A percentile compares a stretch with the other conserved stretches of the same genome.
Conservation (phyloP, 2,888 invertebrate genomes). For the Chloromyia formosa region DNA sequence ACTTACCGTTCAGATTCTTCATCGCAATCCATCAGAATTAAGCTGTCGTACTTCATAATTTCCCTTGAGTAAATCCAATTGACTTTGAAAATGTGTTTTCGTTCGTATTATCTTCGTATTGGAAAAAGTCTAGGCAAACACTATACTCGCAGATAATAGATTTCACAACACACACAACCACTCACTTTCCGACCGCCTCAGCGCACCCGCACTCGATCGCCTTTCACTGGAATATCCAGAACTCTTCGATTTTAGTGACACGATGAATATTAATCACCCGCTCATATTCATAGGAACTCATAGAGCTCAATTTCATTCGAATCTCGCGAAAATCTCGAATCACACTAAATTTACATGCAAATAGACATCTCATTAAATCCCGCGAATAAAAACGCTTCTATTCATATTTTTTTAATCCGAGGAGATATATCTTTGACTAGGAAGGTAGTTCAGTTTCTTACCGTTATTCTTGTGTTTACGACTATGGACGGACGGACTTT, state of each 20-base stretch:
- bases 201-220: neutral
- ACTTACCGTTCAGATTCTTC: conserved; percentile 40
- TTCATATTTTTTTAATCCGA: no score
- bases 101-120: neutral
- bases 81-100: neutral
- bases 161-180: neutral
- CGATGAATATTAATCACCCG: neutral
- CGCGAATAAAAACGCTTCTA: neutral
- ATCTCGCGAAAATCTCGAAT: conserved; percentile 16
- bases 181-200: neutral
- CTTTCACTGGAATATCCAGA: conserved; percentile 39
- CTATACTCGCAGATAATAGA: no score
- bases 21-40: conserved; percentile 38
- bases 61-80: neutral
- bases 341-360: conserved; percentile 34
- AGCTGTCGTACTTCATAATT: conserved; percentile 21
- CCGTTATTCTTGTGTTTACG: neutral
- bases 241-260: conserved; percentile 24
- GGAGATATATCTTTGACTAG: no score
- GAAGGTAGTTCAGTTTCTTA: no score
- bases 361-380: conserved; percentile 16
- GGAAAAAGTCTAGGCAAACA: no score
- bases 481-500: conserved; percentile 7
- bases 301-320: conserved; percentile 28
- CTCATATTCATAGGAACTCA: conserved; percentile 30